Base-by-base conservation (phyloP, 1,140 invertebrate species). In the Teleopsis dalmanni region DNA sequence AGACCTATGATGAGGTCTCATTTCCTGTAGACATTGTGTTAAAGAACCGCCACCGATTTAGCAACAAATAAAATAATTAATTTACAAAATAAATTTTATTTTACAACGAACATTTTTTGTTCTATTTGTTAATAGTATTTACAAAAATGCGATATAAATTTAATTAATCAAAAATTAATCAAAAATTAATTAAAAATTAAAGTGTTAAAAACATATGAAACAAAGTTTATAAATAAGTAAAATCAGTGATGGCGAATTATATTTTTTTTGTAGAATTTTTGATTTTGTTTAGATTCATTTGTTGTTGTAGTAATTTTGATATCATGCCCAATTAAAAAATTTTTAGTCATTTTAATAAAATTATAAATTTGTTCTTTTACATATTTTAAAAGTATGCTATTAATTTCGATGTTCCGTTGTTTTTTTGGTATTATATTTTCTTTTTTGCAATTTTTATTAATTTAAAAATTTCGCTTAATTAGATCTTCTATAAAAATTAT, bases 221-320 rank as follows among this genome's bases (percentile, higher is more conserved):
- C 34, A 36, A 16, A 36, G 18, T n/a, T n/a, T n/a, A n/a, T 27
- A 43, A 50, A 47, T 58, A 60, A 66, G 64, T 64, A 60, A 67
- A 67, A 66, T 67, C 64, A 67, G 64, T 61, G 59, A 57, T 62
- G 59, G 55, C 56, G 23, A 44, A 33, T 23, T 1, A 23, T 23
- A 40, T 36, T 36, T 40, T 13, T 42, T 42, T 29, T 45, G n/a
- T n/a, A n/a, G n/a, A n/a, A n/a, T n/a, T n/a, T n/a, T n/a, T n/a
- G n/a, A n/a, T n/a, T n/a, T n/a, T n/a, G n/a, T n/a, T n/a, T n/a
- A n/a, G n/a, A n/a, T n/a, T n/a, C n/a, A n/a, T 35, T 45, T 21
- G 21, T 13, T 34, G 21, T 16, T 25, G n/a, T 41, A 22, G 13
- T 35, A 21, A 35, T 33, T 33, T 26, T n/a, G 13, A 16, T 38